These are phyloP conservation scores for Hycleus phaleratus DNA, from an alignment of 1,140 invertebrate species.

Conservation along the genomic window DNA sequence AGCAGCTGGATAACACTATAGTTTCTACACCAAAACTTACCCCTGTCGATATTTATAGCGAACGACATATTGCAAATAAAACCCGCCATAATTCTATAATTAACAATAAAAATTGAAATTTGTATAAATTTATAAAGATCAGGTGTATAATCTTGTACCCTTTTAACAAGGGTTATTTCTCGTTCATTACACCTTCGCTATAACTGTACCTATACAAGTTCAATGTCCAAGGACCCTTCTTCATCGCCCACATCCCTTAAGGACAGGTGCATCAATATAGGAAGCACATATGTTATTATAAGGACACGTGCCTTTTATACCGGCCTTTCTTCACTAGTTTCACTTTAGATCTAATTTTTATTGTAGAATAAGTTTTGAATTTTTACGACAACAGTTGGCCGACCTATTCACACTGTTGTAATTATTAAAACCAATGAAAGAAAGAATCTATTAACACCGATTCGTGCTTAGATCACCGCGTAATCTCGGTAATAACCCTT, in stretches of 20 bases:
- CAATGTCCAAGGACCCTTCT: constrained; percentile 11
- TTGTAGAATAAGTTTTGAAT: neutral
- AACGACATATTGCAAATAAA: no score
- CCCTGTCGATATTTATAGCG: no score
- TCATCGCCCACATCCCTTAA: constrained; percentile 11
- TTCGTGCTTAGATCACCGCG: no score
- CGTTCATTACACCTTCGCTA: constrained; percentile 11
- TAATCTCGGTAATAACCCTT: no score
- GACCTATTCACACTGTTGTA: neutral
- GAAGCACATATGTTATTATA: constrained; percentile 9
- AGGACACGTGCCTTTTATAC: constrained; percentile 6
- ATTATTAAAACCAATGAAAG: no score
- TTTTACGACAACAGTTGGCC: constrained; percentile 9
- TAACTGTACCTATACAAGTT: constrained; percentile 8
- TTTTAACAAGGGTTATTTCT: neutral
- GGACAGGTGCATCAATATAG: constrained; percentile 15
- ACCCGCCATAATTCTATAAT: no score
- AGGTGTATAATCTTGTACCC: constrained; percentile 8
- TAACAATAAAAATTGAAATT: no score
- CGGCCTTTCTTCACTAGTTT: neutral
- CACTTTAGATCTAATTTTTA: neutral
- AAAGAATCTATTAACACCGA: no score
- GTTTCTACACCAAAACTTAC: neutral
- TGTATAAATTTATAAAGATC: neutral
- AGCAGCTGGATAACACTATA: neutral